These are phyloP conservation scores for Pseudomyrmex sp. DNA, from an alignment of 1,140 invertebrate species.

Conservation along the genomic window DNA sequence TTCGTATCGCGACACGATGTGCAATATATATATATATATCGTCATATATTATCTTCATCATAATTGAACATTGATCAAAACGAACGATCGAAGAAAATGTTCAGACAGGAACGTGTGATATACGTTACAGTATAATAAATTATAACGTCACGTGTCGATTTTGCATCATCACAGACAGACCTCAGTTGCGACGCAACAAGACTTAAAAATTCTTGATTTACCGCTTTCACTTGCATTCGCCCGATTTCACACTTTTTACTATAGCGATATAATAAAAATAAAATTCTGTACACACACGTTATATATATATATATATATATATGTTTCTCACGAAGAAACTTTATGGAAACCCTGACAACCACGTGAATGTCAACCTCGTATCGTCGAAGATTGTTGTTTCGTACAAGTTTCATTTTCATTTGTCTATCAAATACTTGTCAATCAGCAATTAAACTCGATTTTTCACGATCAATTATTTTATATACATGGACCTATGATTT, in stretches of 20 bases:
- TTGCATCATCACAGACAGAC: constrained; percentile 55
- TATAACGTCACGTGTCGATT: constrained; percentile 8
- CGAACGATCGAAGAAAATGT: constrained; percentile 39
- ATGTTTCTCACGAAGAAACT: constrained; percentile 24
- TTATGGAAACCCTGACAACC: constrained; percentile 35
- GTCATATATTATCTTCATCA: constrained; percentile 9
- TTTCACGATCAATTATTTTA: not conserved
- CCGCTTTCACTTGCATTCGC: constrained; percentile 9
- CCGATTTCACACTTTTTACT: not conserved
- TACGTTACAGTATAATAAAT: constrained; percentile 28
- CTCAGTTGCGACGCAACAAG: constrained; percentile 31
- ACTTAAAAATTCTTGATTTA: constrained; percentile 9
- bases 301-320: not conserved
- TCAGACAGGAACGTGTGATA: constrained; percentile 32
- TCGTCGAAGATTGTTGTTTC: constrained; percentile 8
- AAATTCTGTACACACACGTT: constrained; percentile 36
- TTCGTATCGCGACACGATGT: not conserved
- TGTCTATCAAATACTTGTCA: not conserved
- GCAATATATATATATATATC: not conserved
- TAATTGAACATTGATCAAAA: constrained; percentile 6
- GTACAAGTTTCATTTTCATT: not conserved
- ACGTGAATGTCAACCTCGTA: not conserved
- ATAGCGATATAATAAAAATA: constrained; percentile 55
- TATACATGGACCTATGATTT: constrained; percentile 16
- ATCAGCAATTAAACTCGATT: constrained; percentile 9